phyloP scores from a whole-genome alignment of 2,113 vertebrate species.

The Puntigrus tetrazona region DNA sequence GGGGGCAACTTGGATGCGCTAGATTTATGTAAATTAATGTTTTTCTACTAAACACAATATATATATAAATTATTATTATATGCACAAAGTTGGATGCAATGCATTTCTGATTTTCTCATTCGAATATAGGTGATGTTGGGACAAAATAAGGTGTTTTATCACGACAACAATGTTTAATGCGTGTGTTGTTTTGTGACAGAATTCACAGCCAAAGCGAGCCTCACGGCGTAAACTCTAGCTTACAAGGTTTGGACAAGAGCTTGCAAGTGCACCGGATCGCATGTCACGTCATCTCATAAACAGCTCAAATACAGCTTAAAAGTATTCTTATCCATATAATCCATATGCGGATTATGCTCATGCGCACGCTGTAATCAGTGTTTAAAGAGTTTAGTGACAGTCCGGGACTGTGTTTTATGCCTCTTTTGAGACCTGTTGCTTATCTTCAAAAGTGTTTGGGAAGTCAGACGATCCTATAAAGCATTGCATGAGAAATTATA shows the following conservation, averaged over 20 bases:
- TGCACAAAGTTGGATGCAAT: background rate
- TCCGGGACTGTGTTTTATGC: background rate
- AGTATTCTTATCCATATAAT: constrained; percentile 1
- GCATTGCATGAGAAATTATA: background rate
- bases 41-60: background rate
- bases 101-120: background rate
- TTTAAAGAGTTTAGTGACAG: background rate
- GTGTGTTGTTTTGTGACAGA: no score
- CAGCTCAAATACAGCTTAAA: constrained; percentile 4
- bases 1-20: no score
- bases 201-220: background rate
- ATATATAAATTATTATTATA: no score
- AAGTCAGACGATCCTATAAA: background rate
- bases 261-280: background rate
- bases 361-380: background rate
- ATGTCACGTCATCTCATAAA: background rate
- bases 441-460: background rate
- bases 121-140: no score
- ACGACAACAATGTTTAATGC: background rate
- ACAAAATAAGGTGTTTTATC: background rate
- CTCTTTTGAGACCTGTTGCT: background rate
- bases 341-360: background rate
- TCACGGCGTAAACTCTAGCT: no score
- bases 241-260: background rate
- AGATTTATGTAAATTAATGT: background rate